Conservation (phyloP, 2,888 invertebrate genomes). For the Drosophila affinis region DNA sequence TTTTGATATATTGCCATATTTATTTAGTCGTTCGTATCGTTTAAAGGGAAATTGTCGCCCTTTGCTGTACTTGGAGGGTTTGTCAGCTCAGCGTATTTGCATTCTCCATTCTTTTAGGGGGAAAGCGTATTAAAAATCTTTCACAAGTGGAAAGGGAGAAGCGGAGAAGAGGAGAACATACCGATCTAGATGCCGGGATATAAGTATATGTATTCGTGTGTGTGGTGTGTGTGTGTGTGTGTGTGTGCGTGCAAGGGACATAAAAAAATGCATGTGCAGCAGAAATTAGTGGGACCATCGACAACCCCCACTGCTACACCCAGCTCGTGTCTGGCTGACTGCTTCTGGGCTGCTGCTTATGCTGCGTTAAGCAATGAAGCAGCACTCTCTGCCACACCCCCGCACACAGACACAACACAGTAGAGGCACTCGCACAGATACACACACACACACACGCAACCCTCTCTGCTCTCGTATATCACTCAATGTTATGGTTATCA, state of each 20-base stretch:
- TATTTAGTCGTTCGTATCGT: not conserved
- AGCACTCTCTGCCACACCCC: constrained; percentile 27
- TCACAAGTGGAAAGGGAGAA: constrained; percentile 53
- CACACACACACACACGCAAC: constrained; percentile 8
- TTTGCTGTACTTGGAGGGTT: constrained; percentile 19
- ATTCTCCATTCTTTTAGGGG: constrained; percentile 23
- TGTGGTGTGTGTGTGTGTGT: constrained; percentile 16
- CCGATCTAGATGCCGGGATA: constrained; percentile 6
- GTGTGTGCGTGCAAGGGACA: constrained; percentile 17
- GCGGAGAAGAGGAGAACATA: not conserved
- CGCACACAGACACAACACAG: constrained; percentile 7
- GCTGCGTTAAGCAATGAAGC: constrained; percentile 76
- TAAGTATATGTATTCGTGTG: constrained; percentile 28
- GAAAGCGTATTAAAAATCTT: constrained; percentile 73
- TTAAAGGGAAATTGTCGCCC: constrained; percentile 21
- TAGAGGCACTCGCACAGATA: not conserved
- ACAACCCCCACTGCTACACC: constrained; percentile 2
- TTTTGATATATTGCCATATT: constrained; percentile 12
- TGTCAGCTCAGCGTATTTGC: constrained; percentile 36
- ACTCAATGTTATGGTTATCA: constrained; percentile 77
- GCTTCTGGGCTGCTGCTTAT: constrained; percentile 64
- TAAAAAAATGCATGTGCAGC: constrained; percentile 73
- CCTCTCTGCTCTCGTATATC: constrained; percentile 60
- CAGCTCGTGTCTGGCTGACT: constrained; percentile 43
- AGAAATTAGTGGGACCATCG: constrained; percentile 66